Evolutionary conservation across 30 jellyfish, hydroid and myxozoan genomes (phyloP), one percentile per base, ranked within the genome.

Genomic region (Phacellophora camtschatica): DNA sequence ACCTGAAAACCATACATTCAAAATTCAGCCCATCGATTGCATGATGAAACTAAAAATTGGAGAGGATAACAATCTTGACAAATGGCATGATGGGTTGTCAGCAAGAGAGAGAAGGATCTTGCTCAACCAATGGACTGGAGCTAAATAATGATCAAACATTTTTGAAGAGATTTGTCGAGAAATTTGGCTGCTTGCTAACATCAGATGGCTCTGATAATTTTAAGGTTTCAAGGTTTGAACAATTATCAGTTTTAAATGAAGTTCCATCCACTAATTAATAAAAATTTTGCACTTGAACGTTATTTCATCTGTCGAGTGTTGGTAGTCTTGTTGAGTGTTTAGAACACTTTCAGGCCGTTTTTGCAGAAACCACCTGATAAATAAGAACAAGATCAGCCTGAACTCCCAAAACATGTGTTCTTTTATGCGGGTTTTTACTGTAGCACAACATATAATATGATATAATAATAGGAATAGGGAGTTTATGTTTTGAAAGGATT

Each of bases 141-240:
- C 9, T 32, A 16, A 58, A 61, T 9, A 13, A 61, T 28, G 18
- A 61, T 22, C 8, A 48, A 31, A 29, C 30, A 27, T 9, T 66
- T 33, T 66, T 42, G 8, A 77, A 27, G 41, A 77, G 59, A 27
- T 31, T 42, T 29, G 36, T 74, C 36, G 43, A 74, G 29, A 11
- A 25, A 4, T 50, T 77, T 15, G 87, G 85, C 53, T 71, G 85
- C 75, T 32, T 53, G 2, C 0, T 71, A 41, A 66, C 81, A 34
- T 22, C 24, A 34, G 84, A 50, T 72, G 55, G 86, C 25, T 51
- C 79, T 74, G 87, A 35, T 3, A 78, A 74, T 74, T 46, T 29
- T 35, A 4, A 6, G 9, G 55, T 53, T 15, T 24, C 87, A 74
- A 23, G 87, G 87, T 29, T 23, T 16, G 12, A 78, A 74, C 0